Conservation (phyloP, 2,888 invertebrate species). For the Chironomus tentans region DNA sequence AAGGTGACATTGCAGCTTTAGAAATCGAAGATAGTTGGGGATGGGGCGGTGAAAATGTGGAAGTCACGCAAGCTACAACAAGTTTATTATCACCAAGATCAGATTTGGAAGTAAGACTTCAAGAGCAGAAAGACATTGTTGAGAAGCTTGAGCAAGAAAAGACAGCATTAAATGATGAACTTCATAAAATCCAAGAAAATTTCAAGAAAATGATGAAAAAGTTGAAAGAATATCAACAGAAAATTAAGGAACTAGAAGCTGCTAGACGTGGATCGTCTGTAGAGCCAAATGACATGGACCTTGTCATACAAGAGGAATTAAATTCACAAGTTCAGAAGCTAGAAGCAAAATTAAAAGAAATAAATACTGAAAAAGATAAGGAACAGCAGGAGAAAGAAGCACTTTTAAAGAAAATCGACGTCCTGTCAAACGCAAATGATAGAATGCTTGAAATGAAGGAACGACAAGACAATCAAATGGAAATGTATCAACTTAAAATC, state of each 20-base stretch:
- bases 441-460: slow-evolving; percentile 71
- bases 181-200: slow-evolving; percentile 57
- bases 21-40: slow-evolving; percentile 53
- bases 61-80: slow-evolving; percentile 32
- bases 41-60: slow-evolving; percentile 48
- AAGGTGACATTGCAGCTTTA: background rate
- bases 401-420: slow-evolving; percentile 60
- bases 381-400: slow-evolving; percentile 58
- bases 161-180: slow-evolving; percentile 50
- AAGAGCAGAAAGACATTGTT: slow-evolving; percentile 52
- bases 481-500: slow-evolving; percentile 61
- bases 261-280: slow-evolving; percentile 44
- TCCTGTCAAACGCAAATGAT: slow-evolving; percentile 65
- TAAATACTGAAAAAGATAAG: slow-evolving; percentile 49
- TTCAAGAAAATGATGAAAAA: slow-evolving; percentile 72
- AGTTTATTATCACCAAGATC: slow-evolving; percentile 31
- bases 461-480: slow-evolving; percentile 65
- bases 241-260: slow-evolving; percentile 44
- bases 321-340: slow-evolving; percentile 55
- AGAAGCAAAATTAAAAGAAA: slow-evolving; percentile 56
- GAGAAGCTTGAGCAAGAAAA: slow-evolving; percentile 50
- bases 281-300: slow-evolving; percentile 54
- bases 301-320: slow-evolving; percentile 73
- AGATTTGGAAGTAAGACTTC: slow-evolving; percentile 41
- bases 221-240: slow-evolving; percentile 69